These are phyloP conservation scores for Spea multiplicata DNA, from an alignment of 2,113 vertebrate species.

Conservation along the genomic window DNA sequence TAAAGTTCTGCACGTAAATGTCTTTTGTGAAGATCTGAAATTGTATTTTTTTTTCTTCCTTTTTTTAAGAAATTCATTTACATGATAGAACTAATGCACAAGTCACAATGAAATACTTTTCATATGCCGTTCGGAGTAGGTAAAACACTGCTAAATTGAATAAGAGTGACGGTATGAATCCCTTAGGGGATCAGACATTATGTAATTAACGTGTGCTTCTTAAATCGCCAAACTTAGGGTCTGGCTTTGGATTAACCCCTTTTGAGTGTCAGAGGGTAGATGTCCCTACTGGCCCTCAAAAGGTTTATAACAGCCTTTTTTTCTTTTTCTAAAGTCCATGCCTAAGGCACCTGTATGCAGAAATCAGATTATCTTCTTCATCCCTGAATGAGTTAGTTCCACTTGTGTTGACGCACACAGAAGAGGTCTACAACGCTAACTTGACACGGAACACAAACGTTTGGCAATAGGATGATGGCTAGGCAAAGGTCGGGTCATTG, in stretches of 20 bases:
- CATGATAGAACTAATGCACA: slow-evolving; percentile 3
- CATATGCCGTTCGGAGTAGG: not conserved
- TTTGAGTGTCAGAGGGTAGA: not conserved
- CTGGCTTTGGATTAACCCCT: not conserved
- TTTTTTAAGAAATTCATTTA: slow-evolving; percentile 10
- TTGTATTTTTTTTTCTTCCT: not conserved
- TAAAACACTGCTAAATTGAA: slow-evolving; percentile 27
- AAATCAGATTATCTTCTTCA: slow-evolving; percentile 47
- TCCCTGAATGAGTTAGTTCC: slow-evolving; percentile 47
- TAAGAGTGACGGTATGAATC: slow-evolving; percentile 19
- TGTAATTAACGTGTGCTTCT: slow-evolving; percentile 40
- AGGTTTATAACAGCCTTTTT: slow-evolving; percentile 33
- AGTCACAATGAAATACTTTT: slow-evolving; percentile 25
- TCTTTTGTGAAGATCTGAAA: slow-evolving; percentile 7
- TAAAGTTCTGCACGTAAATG: not conserved
- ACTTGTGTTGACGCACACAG: slow-evolving; percentile 37
- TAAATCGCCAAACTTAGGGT: slow-evolving; percentile 1
- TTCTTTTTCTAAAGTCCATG: slow-evolving; percentile 30
- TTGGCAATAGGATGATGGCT: slow-evolving; percentile 33
- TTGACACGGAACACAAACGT: slow-evolving; percentile 26
- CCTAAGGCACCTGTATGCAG: slow-evolving; percentile 45
- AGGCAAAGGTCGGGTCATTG: slow-evolving; percentile 34
- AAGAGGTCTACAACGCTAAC: slow-evolving; percentile 14
- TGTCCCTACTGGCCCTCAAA: not conserved
- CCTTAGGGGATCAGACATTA: slow-evolving; percentile 33